A percentile compares a stretch with the other conserved stretches of the same genome.
Evolutionary conservation across 2,888 invertebrate species (phyloP).

Genomic region (Rhyacophila evoluta): DNA sequence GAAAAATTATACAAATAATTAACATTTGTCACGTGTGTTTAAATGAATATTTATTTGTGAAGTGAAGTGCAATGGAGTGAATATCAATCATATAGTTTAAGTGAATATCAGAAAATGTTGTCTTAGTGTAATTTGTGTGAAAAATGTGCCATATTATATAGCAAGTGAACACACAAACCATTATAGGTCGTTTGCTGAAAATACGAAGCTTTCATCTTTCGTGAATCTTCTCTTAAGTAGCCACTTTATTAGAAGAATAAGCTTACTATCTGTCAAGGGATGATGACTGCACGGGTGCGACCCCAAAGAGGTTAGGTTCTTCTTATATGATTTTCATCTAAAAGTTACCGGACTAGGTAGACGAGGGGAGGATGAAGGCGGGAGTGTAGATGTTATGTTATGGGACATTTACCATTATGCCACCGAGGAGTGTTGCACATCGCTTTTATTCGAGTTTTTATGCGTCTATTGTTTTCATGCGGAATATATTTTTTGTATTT

Average conservation of each 20-base stretch:
- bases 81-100: too few relatives aligned
- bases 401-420: constrained; percentile 14
- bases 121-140: too few relatives aligned
- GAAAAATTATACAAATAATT: too few relatives aligned
- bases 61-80: too few relatives aligned
- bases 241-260: constrained; percentile 53
- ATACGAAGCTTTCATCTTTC: neutral
- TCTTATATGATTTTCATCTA: constrained; percentile 28
- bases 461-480: constrained; percentile 6
- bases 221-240: constrained; percentile 30
- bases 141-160: too few relatives aligned
- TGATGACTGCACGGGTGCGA: constrained; percentile 39
- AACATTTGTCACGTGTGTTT: too few relatives aligned
- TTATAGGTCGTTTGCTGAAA: neutral
- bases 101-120: too few relatives aligned
- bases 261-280: constrained; percentile 46
- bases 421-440: constrained; percentile 14
- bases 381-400: neutral
- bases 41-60: too few relatives aligned
- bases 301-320: constrained; percentile 19
- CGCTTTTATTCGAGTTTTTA: constrained; percentile 14
- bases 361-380: neutral
- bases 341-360: neutral
- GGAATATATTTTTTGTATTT: constrained; percentile 1
- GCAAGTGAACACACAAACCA: too few relatives aligned